A percentile compares a stretch with the other conserved stretches of the same genome.
These are phyloP conservation scores for Onchidella celtica DNA, from an alignment of 2,888 invertebrate species.

Conservation along the genomic window DNA sequence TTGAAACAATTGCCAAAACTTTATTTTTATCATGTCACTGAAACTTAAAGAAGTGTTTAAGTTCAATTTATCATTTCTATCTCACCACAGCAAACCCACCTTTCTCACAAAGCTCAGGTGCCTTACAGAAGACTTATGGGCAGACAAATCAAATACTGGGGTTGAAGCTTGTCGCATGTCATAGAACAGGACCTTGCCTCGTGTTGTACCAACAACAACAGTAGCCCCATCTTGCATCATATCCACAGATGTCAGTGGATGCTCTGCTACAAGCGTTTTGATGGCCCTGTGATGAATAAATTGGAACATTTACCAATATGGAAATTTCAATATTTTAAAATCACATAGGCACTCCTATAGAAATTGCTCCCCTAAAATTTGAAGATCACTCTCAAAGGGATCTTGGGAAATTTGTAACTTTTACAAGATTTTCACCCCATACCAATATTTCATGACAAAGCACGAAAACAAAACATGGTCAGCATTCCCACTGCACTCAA, in stretches of 20 bases:
- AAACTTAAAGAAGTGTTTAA: neutral
- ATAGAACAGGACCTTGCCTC: conserved; percentile 78
- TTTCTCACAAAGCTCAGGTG: conserved; percentile 37
- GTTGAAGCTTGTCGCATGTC: conserved; percentile 75
- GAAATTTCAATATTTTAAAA: no score
- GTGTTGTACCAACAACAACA: conserved; percentile 78
- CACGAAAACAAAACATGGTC: no score
- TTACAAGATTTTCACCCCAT: no score
- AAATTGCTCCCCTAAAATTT: no score
- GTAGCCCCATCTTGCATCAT: conserved; percentile 76
- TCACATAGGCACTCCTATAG: no score
- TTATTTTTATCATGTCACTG: neutral
- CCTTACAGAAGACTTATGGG: conserved; percentile 76
- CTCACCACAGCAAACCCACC: conserved; percentile 23
- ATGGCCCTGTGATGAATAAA: conserved; percentile 63
- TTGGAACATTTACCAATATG: no score
- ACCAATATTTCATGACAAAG: no score
- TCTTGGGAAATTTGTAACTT: no score
- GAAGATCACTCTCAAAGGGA: no score
- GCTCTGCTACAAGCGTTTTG: conserved; percentile 72
- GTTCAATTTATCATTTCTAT: neutral
- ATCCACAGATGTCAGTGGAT: conserved; percentile 77
- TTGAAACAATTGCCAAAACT: neutral
- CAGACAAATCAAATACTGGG: conserved; percentile 69
- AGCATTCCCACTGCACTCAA: no score